Conservation (phyloP, 1,140 invertebrate genomes). For the Acarapis woodi region DNA sequence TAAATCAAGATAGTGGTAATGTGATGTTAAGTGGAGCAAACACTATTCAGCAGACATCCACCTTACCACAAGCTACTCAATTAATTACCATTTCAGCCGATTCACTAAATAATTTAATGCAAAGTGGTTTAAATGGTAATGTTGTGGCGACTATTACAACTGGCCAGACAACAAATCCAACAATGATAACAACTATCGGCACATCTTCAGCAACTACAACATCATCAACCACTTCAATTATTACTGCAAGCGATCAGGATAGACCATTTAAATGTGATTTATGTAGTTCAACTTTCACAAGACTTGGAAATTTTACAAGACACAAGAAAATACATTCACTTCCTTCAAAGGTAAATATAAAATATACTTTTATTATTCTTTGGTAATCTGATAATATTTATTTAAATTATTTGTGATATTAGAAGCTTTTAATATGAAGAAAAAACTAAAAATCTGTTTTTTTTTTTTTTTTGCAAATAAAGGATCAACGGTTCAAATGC, state of each 20-base stretch:
- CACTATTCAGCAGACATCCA: too few species aligned
- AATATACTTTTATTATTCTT: neutral
- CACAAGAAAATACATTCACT: conserved; percentile 13
- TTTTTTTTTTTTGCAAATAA: conserved; percentile 11
- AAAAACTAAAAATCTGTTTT: too few species aligned
- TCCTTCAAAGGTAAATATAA: conserved; percentile 12
- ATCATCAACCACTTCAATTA: neutral
- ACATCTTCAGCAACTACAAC: neutral
- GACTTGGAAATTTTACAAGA: conserved; percentile 12
- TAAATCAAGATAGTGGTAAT: neutral
- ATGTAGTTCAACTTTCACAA: conserved; percentile 16
- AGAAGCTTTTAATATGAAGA: neutral
- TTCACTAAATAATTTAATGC: too few species aligned
- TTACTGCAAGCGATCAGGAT: conserved; percentile 13
- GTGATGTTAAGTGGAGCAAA: neutral
- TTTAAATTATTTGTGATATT: conserved; percentile 1
- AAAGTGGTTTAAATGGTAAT: too few species aligned
- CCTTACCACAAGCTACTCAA: too few species aligned
- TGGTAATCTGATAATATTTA: neutral
- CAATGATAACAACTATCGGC: neutral
- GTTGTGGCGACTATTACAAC: neutral
- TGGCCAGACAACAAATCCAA: neutral
- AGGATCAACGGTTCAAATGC: conserved; percentile 14
- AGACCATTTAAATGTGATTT: conserved; percentile 23
- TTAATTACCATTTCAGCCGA: too few species aligned